These are phyloP conservation scores for Caenorhabditis briggsae DNA, from an alignment of 1,140 invertebrate species.

Conservation along the genomic window DNA sequence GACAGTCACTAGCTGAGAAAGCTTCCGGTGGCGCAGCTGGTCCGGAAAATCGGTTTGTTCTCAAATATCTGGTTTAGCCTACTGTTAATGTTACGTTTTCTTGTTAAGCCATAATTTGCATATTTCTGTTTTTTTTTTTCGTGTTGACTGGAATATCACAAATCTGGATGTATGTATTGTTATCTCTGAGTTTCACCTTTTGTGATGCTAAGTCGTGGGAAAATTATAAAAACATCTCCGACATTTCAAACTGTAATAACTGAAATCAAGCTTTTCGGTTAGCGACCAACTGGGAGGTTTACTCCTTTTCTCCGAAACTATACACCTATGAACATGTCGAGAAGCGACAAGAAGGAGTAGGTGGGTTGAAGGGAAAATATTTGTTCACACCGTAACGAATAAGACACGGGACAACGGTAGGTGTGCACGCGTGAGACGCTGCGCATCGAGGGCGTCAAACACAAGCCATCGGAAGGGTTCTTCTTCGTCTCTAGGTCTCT, in stretches of 20 bases:
- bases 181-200: neutral
- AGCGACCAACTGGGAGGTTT: neutral
- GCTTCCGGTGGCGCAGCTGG: conserved; percentile 28
- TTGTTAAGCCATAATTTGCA: neutral
- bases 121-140: neutral
- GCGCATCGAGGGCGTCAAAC: conserved; percentile 29
- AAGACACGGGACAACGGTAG: conserved; percentile 54
- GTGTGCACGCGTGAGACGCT: conserved; percentile 44
- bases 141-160: neutral
- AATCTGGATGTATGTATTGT: neutral
- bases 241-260: neutral
- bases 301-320: conserved; percentile 40
- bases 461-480: conserved; percentile 11
- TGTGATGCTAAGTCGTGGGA: neutral
- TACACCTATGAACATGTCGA: conserved; percentile 55
- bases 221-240: neutral
- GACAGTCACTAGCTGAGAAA: neutral
- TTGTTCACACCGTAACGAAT: conserved; percentile 56
- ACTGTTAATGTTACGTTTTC: neutral
- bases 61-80: neutral
- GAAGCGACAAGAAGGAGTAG: conserved; percentile 12
- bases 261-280: conserved; percentile 17
- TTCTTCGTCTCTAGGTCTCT: neutral
- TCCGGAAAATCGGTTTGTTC: conserved; percentile 19
- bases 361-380: neutral